These are phyloP conservation scores for Acanthoscelides obtectus DNA, from an alignment of 2,888 invertebrate species.

Conservation along the genomic window DNA sequence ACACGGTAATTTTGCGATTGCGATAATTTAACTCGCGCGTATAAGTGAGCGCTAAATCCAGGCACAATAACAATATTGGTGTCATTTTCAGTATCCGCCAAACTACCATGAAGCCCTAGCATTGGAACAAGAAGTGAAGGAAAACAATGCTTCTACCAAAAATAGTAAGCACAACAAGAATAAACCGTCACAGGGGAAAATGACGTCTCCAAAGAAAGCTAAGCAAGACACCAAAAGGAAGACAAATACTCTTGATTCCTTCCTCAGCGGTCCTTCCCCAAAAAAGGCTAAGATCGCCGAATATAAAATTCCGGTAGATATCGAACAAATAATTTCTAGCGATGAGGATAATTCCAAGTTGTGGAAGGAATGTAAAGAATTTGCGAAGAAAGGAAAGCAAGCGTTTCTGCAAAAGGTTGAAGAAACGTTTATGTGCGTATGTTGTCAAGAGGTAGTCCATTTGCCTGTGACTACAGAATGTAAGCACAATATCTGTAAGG, in stretches of 20 bases:
- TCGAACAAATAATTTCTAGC: conserved; percentile 47
- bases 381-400: conserved; percentile 52
- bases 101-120: conserved; percentile 64
- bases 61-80: background rate
- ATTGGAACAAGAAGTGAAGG: conserved; percentile 37
- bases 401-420: conserved; percentile 61
- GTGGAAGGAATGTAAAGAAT: conserved; percentile 61
- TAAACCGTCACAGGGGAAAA: conserved; percentile 25
- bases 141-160: conserved; percentile 31
- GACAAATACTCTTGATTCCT: background rate
- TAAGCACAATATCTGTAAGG: conserved; percentile 70
- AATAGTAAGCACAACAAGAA: conserved; percentile 30
- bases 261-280: conserved; percentile 11
- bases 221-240: background rate
- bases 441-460: conserved; percentile 69
- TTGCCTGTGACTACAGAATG: conserved; percentile 71
- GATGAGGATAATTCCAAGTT: conserved; percentile 61
- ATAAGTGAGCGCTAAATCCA: no score
- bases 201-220: conserved; percentile 34
- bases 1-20: no score
- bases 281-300: conserved; percentile 41
- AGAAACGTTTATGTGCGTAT: conserved; percentile 69
- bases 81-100: conserved; percentile 56
- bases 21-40: no score
- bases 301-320: conserved; percentile 39